These are phyloP conservation scores for Lumbricus terrestris DNA, from an alignment of 2,888 invertebrate genomes.

Conservation along the genomic window DNA sequence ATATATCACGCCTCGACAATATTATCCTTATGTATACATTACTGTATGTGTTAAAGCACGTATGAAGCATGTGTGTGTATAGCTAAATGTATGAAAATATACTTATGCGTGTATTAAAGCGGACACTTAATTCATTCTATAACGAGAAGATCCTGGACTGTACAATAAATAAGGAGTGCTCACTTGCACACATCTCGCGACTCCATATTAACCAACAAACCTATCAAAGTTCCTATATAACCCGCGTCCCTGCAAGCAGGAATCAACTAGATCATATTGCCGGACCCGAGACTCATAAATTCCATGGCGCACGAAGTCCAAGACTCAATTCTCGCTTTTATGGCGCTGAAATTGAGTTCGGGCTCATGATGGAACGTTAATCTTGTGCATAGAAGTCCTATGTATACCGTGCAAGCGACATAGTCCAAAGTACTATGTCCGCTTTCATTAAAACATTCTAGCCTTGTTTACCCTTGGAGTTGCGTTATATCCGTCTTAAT, in stretches of 20 bases:
- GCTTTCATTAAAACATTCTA: not conserved
- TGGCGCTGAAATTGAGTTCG: not conserved
- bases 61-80: too few relatives aligned
- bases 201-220: not conserved
- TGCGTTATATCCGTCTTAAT: not conserved
- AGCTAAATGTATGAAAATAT: too few relatives aligned
- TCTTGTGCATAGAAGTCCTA: too few relatives aligned
- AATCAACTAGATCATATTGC: not conserved
- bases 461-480: not conserved
- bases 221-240: too few relatives aligned
- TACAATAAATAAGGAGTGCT: too few relatives aligned
- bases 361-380: not conserved
- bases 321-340: not conserved
- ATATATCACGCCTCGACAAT: too few relatives aligned
- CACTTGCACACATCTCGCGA: too few relatives aligned
- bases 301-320: not conserved
- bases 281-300: not conserved
- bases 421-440: not conserved
- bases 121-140: not conserved
- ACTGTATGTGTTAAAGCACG: too few relatives aligned
- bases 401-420: too few relatives aligned
- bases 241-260: not conserved
- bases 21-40: too few relatives aligned
- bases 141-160: not conserved
- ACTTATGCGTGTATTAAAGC: too few relatives aligned